These are phyloP conservation scores for Phalanger gymnotis DNA, from an alignment of 2,797 vertebrate species.

Conservation along the genomic window DNA sequence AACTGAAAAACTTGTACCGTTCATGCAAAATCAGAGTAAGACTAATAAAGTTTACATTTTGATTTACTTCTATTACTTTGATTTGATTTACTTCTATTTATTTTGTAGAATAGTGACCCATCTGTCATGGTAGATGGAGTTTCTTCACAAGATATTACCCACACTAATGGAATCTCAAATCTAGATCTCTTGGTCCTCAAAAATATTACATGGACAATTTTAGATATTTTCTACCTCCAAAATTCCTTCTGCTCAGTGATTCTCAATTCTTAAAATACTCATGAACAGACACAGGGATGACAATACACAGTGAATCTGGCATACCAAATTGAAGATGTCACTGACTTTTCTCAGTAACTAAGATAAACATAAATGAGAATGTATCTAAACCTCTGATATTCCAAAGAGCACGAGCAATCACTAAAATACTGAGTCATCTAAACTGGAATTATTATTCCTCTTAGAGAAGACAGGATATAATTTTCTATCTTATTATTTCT, in stretches of 20 bases:
- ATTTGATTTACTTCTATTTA: slow-evolving; percentile 46
- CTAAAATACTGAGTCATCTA: slow-evolving; percentile 13
- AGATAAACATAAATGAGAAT: slow-evolving; percentile 67
- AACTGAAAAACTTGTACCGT: neutral
- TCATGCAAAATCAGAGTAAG: neutral
- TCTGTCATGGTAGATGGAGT: neutral
- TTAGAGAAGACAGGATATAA: slow-evolving; percentile 25
- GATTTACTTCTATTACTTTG: slow-evolving; percentile 24
- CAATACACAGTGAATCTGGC: slow-evolving; percentile 53
- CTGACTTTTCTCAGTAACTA: slow-evolving; percentile 50
- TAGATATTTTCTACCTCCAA: slow-evolving; percentile 20
- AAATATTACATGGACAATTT: slow-evolving; percentile 50
- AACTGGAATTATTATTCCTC: neutral
- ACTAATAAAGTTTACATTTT: slow-evolving; percentile 38
- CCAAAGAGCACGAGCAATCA: neutral
- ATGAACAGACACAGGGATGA: slow-evolving; percentile 63
- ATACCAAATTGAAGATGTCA: slow-evolving; percentile 56
- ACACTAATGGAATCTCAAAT: neutral
- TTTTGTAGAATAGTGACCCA: neutral
- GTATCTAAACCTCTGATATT: slow-evolving; percentile 51
- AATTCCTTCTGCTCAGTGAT: neutral
- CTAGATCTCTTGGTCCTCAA: neutral
- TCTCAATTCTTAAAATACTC: slow-evolving; percentile 22
- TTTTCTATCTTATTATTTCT: neutral
- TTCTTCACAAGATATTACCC: neutral